Conservation (phyloP, 2,797 vertebrate genomes). For the Pipistrellus pipistrellus region DNA sequence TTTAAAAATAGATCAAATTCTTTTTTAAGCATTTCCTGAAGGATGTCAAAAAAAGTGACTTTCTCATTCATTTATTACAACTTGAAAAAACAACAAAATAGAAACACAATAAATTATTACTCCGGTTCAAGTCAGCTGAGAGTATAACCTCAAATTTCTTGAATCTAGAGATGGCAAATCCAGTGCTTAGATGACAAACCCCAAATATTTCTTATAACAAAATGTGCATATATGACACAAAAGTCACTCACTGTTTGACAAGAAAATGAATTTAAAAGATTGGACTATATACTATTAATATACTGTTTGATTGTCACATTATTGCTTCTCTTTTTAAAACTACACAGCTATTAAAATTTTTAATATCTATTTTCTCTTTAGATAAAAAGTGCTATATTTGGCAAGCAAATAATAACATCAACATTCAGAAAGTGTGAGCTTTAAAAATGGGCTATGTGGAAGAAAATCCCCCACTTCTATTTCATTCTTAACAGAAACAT, state of each 20-base stretch:
- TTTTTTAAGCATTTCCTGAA: neutral
- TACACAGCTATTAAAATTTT: constrained; percentile 54
- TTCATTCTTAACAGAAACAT: constrained; percentile 30
- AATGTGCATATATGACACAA: constrained; percentile 8
- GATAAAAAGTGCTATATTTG: constrained; percentile 71
- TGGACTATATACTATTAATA: neutral
- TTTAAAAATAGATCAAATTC: neutral
- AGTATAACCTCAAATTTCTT: neutral
- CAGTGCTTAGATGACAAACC: constrained; percentile 23
- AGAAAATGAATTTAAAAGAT: constrained; percentile 62
- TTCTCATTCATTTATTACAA: neutral
- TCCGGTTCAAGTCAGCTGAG: neutral
- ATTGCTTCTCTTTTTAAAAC: constrained; percentile 50
- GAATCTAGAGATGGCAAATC: neutral
- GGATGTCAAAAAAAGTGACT: neutral
- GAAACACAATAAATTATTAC: neutral
- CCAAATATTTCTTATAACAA: constrained; percentile 63
- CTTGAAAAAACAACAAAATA: neutral
- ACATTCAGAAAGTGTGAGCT: constrained; percentile 16
- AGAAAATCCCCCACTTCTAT: neutral
- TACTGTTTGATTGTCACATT: constrained; percentile 54
- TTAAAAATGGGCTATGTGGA: constrained; percentile 46
- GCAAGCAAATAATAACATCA: constrained; percentile 69
- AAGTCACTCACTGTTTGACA: constrained; percentile 64
- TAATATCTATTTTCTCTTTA: constrained; percentile 59